A percentile compares a stretch with the other conserved stretches of the same genome.
Evolutionary conservation across 1,140 invertebrate species (phyloP).

Genomic region (Diorhabda carinulata): DNA sequence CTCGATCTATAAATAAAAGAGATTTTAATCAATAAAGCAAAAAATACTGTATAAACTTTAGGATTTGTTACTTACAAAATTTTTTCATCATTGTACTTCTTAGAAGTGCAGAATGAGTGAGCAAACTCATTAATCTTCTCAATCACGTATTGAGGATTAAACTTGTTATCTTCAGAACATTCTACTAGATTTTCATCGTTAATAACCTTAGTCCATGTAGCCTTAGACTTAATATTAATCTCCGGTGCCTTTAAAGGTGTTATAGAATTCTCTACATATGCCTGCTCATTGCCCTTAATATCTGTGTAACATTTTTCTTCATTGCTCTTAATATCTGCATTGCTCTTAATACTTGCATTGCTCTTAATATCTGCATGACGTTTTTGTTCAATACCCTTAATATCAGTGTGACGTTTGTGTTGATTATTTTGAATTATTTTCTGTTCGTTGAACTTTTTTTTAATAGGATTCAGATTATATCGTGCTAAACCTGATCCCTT

Average conservation of each 20-base stretch:
- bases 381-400: no score
- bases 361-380: no score
- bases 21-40: no score
- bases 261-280: not conserved
- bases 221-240: constrained; percentile 32
- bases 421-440: not conserved
- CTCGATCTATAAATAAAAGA: no score
- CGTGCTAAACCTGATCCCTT: constrained; percentile 39
- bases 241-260: constrained; percentile 39
- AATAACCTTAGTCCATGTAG: constrained; percentile 31
- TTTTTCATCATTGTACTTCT: not conserved
- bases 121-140: constrained; percentile 18
- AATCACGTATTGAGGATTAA: constrained; percentile 5
- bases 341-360: not conserved
- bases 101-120: not conserved
- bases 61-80: not conserved
- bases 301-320: not conserved
- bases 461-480: constrained; percentile 32
- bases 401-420: no score
- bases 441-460: not conserved
- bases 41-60: no score
- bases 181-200: not conserved
- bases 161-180: not conserved
- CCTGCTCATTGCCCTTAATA: no score
- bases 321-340: constrained; percentile 1